Base-by-base conservation (phyloP, 64 coral and sea anemone genomes). In the Pocillopora verrucosa region DNA sequence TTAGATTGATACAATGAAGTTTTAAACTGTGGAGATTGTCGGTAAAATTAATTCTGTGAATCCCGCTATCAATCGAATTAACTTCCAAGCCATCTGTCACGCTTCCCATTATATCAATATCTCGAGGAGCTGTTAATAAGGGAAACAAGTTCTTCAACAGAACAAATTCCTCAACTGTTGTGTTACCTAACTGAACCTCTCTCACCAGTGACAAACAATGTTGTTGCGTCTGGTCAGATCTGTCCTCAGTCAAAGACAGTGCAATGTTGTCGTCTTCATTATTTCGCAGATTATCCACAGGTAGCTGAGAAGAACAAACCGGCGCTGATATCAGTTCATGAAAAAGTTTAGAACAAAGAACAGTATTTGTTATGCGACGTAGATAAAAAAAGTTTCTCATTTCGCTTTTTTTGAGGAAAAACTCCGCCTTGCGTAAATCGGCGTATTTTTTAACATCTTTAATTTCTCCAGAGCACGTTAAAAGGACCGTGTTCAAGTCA, bases 21-120 rank as follows among this genome's bases (percentile, higher is more conserved):
- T 22, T 30, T 70, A 70, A 70, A 11, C 67, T 70, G 67, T 70
- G n/a, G 67, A 70, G 67, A 70, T 70, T 70, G 67, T 70, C 67
- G 5, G 67, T n/a, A 24, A 70, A 70, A 24, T 70, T 20, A n/a
- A 70, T 70, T 10, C 20, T 7, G 20, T 20, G 0, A 70, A 70
- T 24, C 67, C 11, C 25, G 11, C 67, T 70, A 19, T 70, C 67
- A 24, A 70, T 70, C 67, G n/a, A 70, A 22, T 24, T 10, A 6
- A 45, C 6, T 6, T 45, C 6, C 6, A 45, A 45, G 6, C 2
- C 2, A 2, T 45, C 6, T 45, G 2, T 45, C 41, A 2, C 6
- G 2, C 41, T 45, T 6, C 41, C 6, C 41, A 2, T 6, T 22
- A 77, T 22, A 1, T 56, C 37, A 0, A 77, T 56, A 0, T 22